phyloP scores from a whole-genome alignment of 2,797 vertebrate species.

The Megaceryle alcyon region DNA sequence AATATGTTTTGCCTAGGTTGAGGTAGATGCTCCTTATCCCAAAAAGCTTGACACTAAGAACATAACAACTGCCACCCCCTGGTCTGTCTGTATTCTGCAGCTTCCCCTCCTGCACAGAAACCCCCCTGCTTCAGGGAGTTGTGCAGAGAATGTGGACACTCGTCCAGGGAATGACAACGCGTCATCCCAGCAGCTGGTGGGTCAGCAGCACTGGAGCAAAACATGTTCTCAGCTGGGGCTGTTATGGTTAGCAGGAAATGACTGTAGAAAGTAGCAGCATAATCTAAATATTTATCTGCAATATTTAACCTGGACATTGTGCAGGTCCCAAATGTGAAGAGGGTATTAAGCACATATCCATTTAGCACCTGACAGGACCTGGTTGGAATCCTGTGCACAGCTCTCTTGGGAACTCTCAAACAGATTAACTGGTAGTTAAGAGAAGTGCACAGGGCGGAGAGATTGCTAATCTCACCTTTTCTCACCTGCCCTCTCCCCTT shows the following conservation, averaged over 20 bases:
- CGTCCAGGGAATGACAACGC: not conserved
- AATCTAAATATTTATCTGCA: not conserved
- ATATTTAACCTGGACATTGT: not conserved
- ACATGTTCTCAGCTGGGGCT: not conserved
- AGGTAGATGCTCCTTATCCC: not conserved
- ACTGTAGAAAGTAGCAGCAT: not conserved
- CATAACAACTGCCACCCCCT: rapidly evolving
- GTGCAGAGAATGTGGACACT: not conserved
- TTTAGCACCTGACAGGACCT: not conserved
- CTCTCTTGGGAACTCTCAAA: not conserved
- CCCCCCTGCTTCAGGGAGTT: rapidly evolving
- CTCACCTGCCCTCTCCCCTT: not conserved
- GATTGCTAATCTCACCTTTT: not conserved
- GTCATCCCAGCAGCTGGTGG: not conserved
- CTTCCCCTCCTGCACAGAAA: not conserved
- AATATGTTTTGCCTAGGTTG: not conserved
- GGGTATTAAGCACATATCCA: rapidly evolving
- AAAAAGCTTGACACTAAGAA: not conserved
- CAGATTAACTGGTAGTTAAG: not conserved
- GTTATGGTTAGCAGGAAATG: not conserved
- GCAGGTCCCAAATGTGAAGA: not conserved
- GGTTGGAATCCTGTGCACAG: not conserved
- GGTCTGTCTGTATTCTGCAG: rapidly evolving
- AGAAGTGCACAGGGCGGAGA: not conserved
- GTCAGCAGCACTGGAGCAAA: rapidly evolving